Conservation (phyloP, 2,797 vertebrate species). For the Masticophis lateralis region DNA sequence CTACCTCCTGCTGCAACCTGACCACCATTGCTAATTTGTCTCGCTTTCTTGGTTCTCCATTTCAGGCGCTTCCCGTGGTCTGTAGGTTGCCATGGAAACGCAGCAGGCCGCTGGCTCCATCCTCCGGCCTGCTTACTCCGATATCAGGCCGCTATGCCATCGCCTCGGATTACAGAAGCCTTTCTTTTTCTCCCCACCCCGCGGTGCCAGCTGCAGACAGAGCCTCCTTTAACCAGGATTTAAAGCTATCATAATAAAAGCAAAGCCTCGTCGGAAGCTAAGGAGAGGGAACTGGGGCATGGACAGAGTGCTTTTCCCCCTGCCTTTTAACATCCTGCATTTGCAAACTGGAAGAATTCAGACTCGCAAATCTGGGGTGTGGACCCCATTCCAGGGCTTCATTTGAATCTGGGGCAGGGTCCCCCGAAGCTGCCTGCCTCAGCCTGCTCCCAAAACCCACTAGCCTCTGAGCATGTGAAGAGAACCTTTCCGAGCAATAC, state of each 20-base stretch:
- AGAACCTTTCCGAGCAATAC: background rate
- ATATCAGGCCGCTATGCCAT: background rate
- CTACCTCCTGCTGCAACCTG: background rate
- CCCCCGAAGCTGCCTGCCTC: background rate
- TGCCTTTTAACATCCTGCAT: background rate
- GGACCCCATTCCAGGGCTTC: background rate
- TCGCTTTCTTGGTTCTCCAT: background rate
- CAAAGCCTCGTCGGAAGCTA: background rate
- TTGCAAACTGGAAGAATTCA: background rate
- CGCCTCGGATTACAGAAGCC: background rate
- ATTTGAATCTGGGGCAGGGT: background rate
- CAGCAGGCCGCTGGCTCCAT: background rate
- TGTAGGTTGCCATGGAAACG: background rate
- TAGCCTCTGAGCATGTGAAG: background rate
- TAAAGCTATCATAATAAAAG: background rate
- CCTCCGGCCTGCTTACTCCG: background rate
- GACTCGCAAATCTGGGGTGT: background rate
- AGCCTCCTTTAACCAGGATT: background rate
- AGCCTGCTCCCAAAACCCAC: background rate
- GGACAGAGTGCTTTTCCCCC: background rate
- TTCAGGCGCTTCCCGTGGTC: background rate
- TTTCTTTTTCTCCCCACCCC: background rate
- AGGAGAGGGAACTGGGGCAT: background rate
- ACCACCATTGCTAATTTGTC: background rate
- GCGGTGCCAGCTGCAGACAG: background rate